phyloP scores from a whole-genome alignment of 2,113 vertebrate genomes.

The Mobula hypostoma region DNA sequence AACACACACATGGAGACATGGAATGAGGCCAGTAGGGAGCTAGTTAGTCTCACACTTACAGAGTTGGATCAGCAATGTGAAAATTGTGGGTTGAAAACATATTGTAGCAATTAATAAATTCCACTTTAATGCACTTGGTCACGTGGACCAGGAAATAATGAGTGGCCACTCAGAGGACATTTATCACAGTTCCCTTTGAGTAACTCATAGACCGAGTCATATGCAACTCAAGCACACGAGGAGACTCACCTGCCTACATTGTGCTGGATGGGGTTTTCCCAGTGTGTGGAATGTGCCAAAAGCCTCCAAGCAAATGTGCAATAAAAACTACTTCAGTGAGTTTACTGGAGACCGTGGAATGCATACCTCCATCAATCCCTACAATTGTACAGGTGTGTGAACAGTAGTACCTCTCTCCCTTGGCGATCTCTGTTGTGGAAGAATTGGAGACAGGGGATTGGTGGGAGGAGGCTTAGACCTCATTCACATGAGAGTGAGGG shows the following conservation, averaged over 20 bases:
- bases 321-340: too few relatives aligned
- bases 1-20: neutral
- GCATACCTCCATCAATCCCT: too few relatives aligned
- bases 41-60: neutral
- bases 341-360: too few relatives aligned
- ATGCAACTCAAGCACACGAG: neutral
- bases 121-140: neutral
- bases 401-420: too few relatives aligned
- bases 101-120: neutral
- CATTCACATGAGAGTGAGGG: too few relatives aligned
- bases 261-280: too few relatives aligned
- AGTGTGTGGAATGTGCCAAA: neutral
- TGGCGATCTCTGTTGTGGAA: too few relatives aligned
- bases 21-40: neutral
- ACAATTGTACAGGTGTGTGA: too few relatives aligned
- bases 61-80: too few relatives aligned
- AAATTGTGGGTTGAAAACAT: neutral
- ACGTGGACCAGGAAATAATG: neutral
- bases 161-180: neutral
- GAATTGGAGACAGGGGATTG: too few relatives aligned
- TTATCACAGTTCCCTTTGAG: neutral
- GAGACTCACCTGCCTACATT: neutral
- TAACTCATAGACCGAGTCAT: neutral
- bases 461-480: too few relatives aligned
- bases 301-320: neutral